Base-by-base conservation (phyloP, 2,797 vertebrate genomes). In the Onychomys arenicola region DNA sequence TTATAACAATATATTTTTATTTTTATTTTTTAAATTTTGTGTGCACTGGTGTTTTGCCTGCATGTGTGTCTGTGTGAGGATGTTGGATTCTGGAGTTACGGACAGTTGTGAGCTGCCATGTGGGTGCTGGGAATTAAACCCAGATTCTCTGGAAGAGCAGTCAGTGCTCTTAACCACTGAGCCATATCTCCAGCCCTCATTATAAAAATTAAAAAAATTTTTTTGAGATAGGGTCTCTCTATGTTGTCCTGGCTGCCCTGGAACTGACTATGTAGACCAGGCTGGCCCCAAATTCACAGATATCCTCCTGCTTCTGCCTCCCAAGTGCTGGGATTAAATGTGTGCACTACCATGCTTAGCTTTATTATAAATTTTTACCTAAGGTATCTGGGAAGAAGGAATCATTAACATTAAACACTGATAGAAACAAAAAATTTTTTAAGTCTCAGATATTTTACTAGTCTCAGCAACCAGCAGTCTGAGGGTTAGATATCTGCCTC, bases 351-450 rank as follows among this genome's bases (percentile, higher is more conserved):
- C 69, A 40, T 27, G n/a, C 25, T 23, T 27, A 23, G 13, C 32
- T 69, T 46, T 21, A 49, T 32, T 32, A 55, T 77, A 86, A 52
- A 75, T 55, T 89, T 93, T 91, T 57, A 87, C 69, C 76, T 90
- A 49, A 23, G 3, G n/a, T 93, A 11, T 55, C 2, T 57, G 32
- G 27, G 37, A 63, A 85, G 92, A 92, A 78, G 46, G 29, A 78
- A 67, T 82, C 55, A 75, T 46, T 81, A 77, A 25, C 17, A 40
- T 84, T 88, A 16, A 86, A 75, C 17, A 71, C 43, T n/a, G 37
- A 67, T 57, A 52, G 57, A 92, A 96, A 91, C 65, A 94, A 91
- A 61, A 49, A 94, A 14, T 57, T 16, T 57, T 57, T 52, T 52
- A 52, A 52, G n/a, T 46, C 76, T 82, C 59, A 75, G 83, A 49